phyloP scores from a whole-genome alignment of 2,113 vertebrate genomes.

The Macroglossus sobrinus region DNA sequence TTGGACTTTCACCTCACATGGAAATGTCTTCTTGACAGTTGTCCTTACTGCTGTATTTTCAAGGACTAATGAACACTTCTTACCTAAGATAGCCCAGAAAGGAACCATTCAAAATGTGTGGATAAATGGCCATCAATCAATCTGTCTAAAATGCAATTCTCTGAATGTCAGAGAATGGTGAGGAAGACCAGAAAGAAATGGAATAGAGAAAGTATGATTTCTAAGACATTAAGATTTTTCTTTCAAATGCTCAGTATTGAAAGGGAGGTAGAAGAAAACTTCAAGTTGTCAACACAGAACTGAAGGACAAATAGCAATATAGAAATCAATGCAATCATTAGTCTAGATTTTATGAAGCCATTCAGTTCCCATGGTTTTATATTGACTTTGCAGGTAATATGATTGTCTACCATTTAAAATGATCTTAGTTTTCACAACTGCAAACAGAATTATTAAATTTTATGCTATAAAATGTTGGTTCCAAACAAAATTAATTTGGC shows the following conservation, averaged over 20 bases:
- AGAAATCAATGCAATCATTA: neutral
- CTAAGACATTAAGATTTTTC: neutral
- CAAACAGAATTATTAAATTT: neutral
- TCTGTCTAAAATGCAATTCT: conserved; percentile 14
- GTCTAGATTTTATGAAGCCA: neutral
- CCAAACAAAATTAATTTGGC: neutral
- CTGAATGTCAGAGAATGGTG: neutral
- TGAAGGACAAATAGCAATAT: neutral
- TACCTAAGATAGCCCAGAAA: neutral
- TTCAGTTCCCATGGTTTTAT: neutral
- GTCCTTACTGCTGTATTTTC: neutral
- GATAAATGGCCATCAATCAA: neutral
- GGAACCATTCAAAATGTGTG: neutral
- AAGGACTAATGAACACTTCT: neutral
- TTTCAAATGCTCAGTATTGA: neutral
- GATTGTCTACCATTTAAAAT: neutral
- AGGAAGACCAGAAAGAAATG: neutral
- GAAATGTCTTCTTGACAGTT: neutral
- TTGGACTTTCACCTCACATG: neutral
- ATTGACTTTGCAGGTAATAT: neutral
- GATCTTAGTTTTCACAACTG: neutral
- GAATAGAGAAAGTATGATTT: neutral
- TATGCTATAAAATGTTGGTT: neutral
- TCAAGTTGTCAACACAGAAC: neutral
- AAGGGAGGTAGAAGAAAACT: neutral